Percentiles rank a stretch among this genome's conserved stretches.
Conservation (phyloP, 2,797 vertebrate genomes). For the Pelochelys cantorii region DNA sequence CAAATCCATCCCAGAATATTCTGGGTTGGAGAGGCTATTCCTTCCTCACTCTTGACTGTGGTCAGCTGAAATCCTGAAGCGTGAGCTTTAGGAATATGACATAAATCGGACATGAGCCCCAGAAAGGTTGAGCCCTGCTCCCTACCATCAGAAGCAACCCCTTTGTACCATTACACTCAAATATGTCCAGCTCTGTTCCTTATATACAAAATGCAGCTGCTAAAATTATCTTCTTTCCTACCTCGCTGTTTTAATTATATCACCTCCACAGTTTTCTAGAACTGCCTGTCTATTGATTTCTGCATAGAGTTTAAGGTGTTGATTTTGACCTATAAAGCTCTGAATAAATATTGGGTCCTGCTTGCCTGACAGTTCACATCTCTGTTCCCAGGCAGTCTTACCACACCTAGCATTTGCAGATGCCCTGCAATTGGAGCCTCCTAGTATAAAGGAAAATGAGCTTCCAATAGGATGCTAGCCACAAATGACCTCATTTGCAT, state of each 20-base stretch:
- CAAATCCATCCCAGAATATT: too few species aligned
- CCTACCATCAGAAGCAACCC: too few species aligned
- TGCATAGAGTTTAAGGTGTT: neutral
- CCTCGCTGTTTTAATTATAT: neutral
- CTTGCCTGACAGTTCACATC: neutral
- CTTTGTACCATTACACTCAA: too few species aligned
- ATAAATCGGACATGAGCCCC: too few species aligned
- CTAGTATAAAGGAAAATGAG: neutral
- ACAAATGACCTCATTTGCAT: too few species aligned
- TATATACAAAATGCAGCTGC: rapidly evolving
- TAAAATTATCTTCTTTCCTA: neutral
- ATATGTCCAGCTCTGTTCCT: neutral
- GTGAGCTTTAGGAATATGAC: too few species aligned
- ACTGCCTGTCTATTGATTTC: neutral
- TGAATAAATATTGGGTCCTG: neutral
- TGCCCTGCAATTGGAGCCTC: neutral
- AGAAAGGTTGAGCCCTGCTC: too few species aligned
- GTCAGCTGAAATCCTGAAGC: too few species aligned
- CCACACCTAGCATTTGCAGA: neutral
- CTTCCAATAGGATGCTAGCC: neutral
- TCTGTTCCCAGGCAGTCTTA: neutral
- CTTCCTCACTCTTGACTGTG: too few species aligned
- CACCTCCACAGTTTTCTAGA: neutral
- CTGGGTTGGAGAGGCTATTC: too few species aligned
- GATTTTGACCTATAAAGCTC: neutral